Evolutionary conservation across 2,888 invertebrate species (phyloP), one percentile per base, ranked within the genome.

Genomic region (Caenorhabditis virilis): DNA sequence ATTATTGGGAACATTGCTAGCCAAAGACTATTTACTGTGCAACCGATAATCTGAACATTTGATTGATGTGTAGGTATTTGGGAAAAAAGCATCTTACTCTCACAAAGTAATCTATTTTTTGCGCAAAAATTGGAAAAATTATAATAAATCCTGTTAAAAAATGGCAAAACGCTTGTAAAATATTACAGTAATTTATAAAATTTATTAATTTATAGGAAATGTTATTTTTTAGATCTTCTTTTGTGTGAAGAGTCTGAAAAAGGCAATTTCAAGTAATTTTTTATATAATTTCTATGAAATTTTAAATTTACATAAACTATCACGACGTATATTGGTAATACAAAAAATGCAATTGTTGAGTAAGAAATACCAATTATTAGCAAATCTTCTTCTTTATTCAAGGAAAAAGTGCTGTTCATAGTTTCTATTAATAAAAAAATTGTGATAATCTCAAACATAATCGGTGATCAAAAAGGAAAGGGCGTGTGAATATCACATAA

Each of bases 1-100:
- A 61, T 61, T 3, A 61, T 48, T 6, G 66, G 66, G 38, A 66
- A 48, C 16, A 52, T 51, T 5, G 53, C 57, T 2, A 66, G 42
- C 66, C 66, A 66, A 36, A 57, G 49, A n/a, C 55, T 46, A 43
- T 66, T 66, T 38, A 55, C 59, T 7, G 59, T 49, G 27, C 60
- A 60, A 6, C 66, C 66, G 15, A 59, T 36, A 7, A 54, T 49
- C 65, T 66, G 65, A 33, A 52, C 54, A 7, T 11, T 38, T 25
- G 16, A 48, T 25, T 13, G 38, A 46, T 11, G 16, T 23, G 33
- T 18, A 11, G 15, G 30, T 22, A 25, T 38, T 25, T 1, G 9
- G 11, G 2, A 2, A 9, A 38, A 9, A 20, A 13, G 7, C 2
- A 22, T 11, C 38, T 39, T 25, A 56, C 56, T 27, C 54, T 43